A percentile compares a stretch with the other conserved stretches of the same genome.
These are phyloP conservation scores for Drosophila gaucha DNA, from an alignment of 2,888 invertebrate genomes.

Conservation along the genomic window DNA sequence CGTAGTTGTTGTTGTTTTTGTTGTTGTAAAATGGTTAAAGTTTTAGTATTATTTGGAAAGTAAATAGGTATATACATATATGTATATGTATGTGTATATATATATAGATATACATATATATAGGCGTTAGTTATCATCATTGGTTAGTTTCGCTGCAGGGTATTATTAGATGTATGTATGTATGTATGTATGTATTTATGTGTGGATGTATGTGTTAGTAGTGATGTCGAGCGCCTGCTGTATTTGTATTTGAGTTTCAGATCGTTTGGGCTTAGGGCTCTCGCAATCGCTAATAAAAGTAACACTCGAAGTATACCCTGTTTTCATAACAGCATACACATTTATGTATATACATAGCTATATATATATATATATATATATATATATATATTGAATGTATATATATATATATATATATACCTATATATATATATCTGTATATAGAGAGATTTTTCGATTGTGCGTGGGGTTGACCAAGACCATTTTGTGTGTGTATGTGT, in stretches of 20 bases:
- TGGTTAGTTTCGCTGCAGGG: conserved; percentile 32
- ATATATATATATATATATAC: neutral
- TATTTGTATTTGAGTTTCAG: neutral
- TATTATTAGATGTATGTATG: conserved; percentile 16
- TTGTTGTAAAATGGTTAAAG: conserved; percentile 14
- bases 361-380: neutral
- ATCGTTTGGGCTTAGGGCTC: conserved; percentile 12
- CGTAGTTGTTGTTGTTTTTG: conserved; percentile 1
- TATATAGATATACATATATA: neutral
- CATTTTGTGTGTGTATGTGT: conserved; percentile 25
- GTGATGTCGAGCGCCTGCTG: conserved; percentile 32
- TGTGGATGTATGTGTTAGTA: conserved; percentile 28
- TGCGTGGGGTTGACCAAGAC: conserved; percentile 35
- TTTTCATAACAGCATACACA: neutral
- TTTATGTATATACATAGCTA: neutral
- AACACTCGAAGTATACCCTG: conserved; percentile 1
- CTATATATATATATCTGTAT: neutral
- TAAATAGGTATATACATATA: conserved; percentile 47
- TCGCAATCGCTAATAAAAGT: conserved; percentile 20
- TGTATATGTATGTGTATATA: neutral
- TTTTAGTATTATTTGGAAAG: conserved; percentile 60
- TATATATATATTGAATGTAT: neutral
- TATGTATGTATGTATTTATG: conserved; percentile 8
- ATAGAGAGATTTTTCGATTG: neutral
- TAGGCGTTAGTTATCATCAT: conserved; percentile 52